A percentile compares a stretch with the other conserved stretches of the same genome.
Evolutionary conservation across 2,797 vertebrate species (phyloP).

Genomic region (Anomalospiza imberbis): DNA sequence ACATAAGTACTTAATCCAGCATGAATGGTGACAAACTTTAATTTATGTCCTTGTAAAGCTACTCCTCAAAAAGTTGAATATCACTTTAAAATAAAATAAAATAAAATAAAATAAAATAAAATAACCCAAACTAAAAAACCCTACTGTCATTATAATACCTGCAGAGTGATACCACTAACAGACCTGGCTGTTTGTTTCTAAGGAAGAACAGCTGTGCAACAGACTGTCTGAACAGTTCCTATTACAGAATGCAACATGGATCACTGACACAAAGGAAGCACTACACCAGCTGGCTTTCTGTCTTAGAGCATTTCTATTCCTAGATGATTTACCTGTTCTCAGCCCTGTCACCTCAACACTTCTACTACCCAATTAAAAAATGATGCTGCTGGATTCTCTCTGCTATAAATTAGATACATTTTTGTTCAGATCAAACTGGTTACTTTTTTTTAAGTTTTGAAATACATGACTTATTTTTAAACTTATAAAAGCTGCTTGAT

Average conservation of each 20-base stretch:
- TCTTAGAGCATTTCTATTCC: slow-evolving; percentile 76
- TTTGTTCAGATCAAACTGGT: slow-evolving; percentile 67
- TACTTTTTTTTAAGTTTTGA: slow-evolving; percentile 57
- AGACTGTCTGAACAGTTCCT: slow-evolving; percentile 78
- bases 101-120: neutral
- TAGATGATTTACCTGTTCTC: slow-evolving; percentile 84
- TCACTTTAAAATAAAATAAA: slow-evolving; percentile 17
- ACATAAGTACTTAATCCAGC: neutral
- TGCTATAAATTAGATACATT: slow-evolving; percentile 65
- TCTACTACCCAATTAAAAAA: slow-evolving; percentile 75
- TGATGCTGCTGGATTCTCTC: slow-evolving; percentile 60
- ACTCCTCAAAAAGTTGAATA: neutral
- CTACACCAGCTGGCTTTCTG: slow-evolving; percentile 76
- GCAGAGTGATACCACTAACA: slow-evolving; percentile 73
- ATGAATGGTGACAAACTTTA: neutral
- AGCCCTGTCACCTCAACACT: slow-evolving; percentile 76
- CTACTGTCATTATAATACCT: slow-evolving; percentile 71
- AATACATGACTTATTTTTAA: slow-evolving; percentile 76
- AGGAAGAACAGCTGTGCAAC: slow-evolving; percentile 82
- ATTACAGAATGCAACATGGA: slow-evolving; percentile 70
- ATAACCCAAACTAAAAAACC: slow-evolving; percentile 12
- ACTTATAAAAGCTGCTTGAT: slow-evolving; percentile 77
- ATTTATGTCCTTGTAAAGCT: neutral
- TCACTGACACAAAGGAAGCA: slow-evolving; percentile 78
- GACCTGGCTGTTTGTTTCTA: slow-evolving; percentile 81